phyloP scores from a whole-genome alignment of 2,113 vertebrate genomes.

The Hippocampus guttulatus region DNA sequence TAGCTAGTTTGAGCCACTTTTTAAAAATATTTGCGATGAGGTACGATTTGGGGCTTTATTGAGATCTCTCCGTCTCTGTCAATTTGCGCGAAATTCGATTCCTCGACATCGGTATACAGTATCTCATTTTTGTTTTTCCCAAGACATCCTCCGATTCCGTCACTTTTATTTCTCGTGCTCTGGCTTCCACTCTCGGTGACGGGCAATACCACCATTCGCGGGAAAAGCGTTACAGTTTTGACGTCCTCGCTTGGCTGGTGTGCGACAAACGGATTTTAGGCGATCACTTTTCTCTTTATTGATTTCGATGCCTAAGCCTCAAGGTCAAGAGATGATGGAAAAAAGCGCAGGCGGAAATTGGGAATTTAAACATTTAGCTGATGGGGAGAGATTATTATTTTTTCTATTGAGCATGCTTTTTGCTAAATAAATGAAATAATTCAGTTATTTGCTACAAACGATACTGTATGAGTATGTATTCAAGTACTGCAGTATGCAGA shows the following conservation, averaged over 20 bases:
- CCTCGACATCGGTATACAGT: conserved; percentile 29
- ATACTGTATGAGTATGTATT: conserved; percentile 79
- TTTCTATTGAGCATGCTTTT: conserved; percentile 79
- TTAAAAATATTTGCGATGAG: not conserved
- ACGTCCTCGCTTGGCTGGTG: conserved; percentile 20
- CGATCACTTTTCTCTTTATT: conserved; percentile 72
- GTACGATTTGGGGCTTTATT: not conserved
- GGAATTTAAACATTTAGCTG: conserved; percentile 38
- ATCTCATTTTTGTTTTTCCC: conserved; percentile 48
- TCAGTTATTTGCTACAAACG: conserved; percentile 77
- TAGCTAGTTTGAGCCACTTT: conserved; percentile 17
- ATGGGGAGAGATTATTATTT: conserved; percentile 14
- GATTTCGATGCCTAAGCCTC: conserved; percentile 72
- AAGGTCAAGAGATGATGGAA: conserved; percentile 65
- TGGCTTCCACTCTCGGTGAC: conserved; percentile 24
- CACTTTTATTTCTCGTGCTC: conserved; percentile 19
- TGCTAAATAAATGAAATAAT: conserved; percentile 76
- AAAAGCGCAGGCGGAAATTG: conserved; percentile 47
- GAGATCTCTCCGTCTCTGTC: conserved; percentile 1
- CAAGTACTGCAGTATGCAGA: conserved; percentile 79
- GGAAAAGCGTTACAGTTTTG: conserved; percentile 21
- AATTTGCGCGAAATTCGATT: conserved; percentile 2
- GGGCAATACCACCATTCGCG: not conserved
- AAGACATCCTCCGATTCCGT: conserved; percentile 46
- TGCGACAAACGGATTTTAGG: conserved; percentile 56